phyloP scores from a whole-genome alignment of 1,140 invertebrate genomes.

The Drosophila rufa region DNA sequence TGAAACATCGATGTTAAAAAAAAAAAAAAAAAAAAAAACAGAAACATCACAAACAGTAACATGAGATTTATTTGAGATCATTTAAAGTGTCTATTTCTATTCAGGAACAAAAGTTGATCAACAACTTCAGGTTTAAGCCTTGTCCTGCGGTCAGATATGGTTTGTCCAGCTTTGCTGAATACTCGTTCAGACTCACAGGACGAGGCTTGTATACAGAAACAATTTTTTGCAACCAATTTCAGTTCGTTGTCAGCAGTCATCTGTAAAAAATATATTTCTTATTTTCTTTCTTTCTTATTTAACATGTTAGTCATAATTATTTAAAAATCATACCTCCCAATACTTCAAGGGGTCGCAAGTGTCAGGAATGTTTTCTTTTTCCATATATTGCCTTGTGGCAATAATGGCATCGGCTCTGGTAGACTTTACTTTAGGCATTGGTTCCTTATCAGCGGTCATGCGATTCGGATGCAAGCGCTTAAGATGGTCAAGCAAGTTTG shows the following conservation, averaged over 20 bases:
- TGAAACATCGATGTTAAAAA: too few relatives aligned
- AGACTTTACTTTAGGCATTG: background rate
- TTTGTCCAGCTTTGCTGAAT: background rate
- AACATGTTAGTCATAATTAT: conserved; percentile 4
- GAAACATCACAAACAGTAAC: background rate
- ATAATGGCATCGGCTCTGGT: conserved; percentile 1
- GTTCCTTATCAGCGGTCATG: background rate
- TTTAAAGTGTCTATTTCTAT: background rate
- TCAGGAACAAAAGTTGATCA: background rate
- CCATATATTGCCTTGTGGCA: background rate
- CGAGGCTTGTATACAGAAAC: background rate
- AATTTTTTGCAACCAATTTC: too few relatives aligned
- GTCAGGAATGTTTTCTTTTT: background rate
- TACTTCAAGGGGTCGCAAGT: background rate
- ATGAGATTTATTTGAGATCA: conserved; percentile 1
- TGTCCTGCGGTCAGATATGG: background rate
- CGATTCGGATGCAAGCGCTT: background rate
- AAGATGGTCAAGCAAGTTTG: conserved; percentile 5
- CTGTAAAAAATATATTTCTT: too few relatives aligned
- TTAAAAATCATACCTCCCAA: conserved; percentile 5
- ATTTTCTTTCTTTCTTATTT: background rate
- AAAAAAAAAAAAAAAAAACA: background rate
- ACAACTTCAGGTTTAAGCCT: conserved; percentile 1
- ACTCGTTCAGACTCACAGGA: conserved; percentile 4
- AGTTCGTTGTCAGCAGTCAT: too few relatives aligned